Base-by-base conservation (phyloP, 1,140 invertebrate genomes). In the Cephus cinctus region DNA sequence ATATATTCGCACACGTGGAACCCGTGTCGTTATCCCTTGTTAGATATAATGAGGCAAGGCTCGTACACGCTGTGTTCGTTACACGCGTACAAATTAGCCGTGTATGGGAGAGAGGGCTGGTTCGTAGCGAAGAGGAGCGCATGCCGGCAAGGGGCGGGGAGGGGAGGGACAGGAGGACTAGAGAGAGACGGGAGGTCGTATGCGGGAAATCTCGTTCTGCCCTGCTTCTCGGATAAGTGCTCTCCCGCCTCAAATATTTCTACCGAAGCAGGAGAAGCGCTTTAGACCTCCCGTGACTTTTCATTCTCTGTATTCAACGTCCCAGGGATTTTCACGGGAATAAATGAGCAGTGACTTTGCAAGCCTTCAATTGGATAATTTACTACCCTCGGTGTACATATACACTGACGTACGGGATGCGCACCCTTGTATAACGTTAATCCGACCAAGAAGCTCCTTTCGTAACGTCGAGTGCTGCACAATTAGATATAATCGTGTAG, bases 21-120 rank as follows among this genome's bases (percentile, higher is more conserved):
- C n/a, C 16, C 16, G 55, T 57, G 60, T 61, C 60, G 65, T 65
- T 71, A 65, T 70, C 63, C 58, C 63, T 66, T 69, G 65, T 70
- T 67, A 67, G 57, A 52, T 61, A 63, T 71, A 71, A 70, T 65
- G 63, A 71, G 59, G 34, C 52, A 23, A 32, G 43, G 64, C 15
- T 6, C 4, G 34, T 8, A 12, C 3, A 12, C 27, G 11, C 9
- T 36, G 34, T 36, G 34, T 67, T 69, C 53, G 57, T 67, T 69
- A 67, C 50, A 57, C 54, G 54, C 56, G 69, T 61, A 61, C 59
- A 66, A 65, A 71, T 71, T 68, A 69, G 57, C 56, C 52, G 19
- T 43, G 30, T 47, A 11, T 21, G 44, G 15, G 21, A 23, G 34
- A 15, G 34, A 30, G 27, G 27, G 9, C 14, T 12, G 4, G 27